Evolutionary conservation across 2,888 invertebrate species (phyloP), one percentile per base, ranked within the genome.

Genomic region (Polyploca ridens): DNA sequence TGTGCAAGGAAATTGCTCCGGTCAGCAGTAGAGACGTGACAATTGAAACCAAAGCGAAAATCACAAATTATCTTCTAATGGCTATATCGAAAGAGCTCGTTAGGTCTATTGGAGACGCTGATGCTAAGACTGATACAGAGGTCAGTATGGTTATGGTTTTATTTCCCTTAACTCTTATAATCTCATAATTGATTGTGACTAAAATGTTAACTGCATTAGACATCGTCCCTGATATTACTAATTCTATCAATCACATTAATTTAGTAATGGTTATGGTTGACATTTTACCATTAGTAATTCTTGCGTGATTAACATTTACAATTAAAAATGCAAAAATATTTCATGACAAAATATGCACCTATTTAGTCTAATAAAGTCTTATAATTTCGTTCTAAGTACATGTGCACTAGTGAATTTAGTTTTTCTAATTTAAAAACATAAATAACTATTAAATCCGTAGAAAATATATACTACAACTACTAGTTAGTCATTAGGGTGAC

Each of bases 121-220:
- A 94, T 70, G 93, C 93, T 76, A 94, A 94, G 86, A 94, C 94
- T 81, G 94, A 94, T 80, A 93, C 94, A 58, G 93, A 94, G 93
- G 94, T 93, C 76, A 88, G 90, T 89, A 83, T 76, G 78, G 73
- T 79, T 75, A 73, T 69, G 75, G 76, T 74, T 78, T 63, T 73
- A 64, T 58, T 71, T 70, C 67, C 64, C 67, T n/a, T n/a, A 41
- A n/a, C 68, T 63, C 67, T 63, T 66, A 61, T 66, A 66, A 68
- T 70, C 68, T 66, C 62, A 66, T 73, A 66, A 68, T 71, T 62
- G 64, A 74, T 83, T 88, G 90, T 91, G 84, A 91, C 90, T 91
- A 91, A 91, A 85, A 72, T 76, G 65, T 70, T 84, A 86, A 85
- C 79, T 74, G 83, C 84, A 73, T 81, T 86, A 82, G 75, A 72